phyloP scores from a whole-genome alignment of 2,113 vertebrate genomes.

The Bujurquina vittata region DNA sequence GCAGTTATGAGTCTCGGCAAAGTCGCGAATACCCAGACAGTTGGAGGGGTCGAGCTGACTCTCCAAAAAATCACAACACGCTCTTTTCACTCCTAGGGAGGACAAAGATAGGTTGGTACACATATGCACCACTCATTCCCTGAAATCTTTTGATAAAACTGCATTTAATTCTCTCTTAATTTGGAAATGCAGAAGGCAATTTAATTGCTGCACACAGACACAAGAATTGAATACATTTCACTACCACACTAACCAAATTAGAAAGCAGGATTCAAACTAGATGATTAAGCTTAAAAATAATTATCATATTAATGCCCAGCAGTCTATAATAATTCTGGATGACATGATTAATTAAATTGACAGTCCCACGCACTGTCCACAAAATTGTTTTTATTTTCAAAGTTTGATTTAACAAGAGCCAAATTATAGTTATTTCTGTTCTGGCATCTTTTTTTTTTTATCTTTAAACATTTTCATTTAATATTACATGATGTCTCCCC shows the following conservation, averaged over 20 bases:
- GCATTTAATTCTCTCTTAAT: background rate
- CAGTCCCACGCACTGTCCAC: too few relatives aligned
- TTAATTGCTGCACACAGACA: background rate
- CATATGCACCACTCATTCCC: background rate
- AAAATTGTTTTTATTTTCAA: background rate
- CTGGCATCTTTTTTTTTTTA: too few relatives aligned
- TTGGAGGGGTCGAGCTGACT: slow-evolving; percentile 97
- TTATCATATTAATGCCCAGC: background rate
- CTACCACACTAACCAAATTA: background rate
- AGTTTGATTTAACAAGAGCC: too few relatives aligned
- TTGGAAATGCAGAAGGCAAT: background rate
- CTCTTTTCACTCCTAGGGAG: slow-evolving; percentile 93
- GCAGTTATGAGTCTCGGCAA: slow-evolving; percentile 99
- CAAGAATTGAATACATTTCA: background rate
- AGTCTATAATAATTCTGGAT: background rate
- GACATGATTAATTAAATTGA: background rate
- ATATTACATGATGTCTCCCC: background rate
- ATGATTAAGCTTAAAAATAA: background rate
- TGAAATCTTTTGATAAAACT: background rate
- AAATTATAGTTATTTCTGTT: background rate
- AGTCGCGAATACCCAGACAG: slow-evolving; percentile 98
- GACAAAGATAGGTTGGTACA: slow-evolving; percentile 8
- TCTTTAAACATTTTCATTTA: background rate
- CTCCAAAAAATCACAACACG: slow-evolving; percentile 98
- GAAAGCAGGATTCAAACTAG: background rate